Base-by-base conservation (phyloP, 2,797 vertebrate genomes). In the Rhadinocentrus ornatus region DNA sequence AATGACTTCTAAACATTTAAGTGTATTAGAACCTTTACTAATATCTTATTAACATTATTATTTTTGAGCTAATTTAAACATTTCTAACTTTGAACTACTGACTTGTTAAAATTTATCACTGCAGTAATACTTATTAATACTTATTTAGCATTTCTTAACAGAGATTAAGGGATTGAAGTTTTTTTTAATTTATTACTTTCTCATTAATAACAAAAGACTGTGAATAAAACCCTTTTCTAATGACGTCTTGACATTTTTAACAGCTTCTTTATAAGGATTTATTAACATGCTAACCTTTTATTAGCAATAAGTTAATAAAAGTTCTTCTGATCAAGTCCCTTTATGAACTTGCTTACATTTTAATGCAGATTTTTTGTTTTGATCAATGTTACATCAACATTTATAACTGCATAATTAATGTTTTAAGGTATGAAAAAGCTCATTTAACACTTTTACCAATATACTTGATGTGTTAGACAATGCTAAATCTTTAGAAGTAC, bases 71-170 rank as follows among this genome's bases (percentile, higher is more conserved):
- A 44, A 7, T 2, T 20, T 7, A 20, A 44, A 44, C 6, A 46
- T 46, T 8, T 46, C 2, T 9, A 20, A 8, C 16, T 37, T 6
- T 58, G 48, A 24, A 27, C 27, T 57, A 29, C 32, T 1, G 2
- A 50, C 13, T 16, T 18, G 27, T 48, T 65, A 52, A 57, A 29
- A 46, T 34, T 55, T 41, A 37, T 37, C 35, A 64, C 62, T 32
- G 26, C 3, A 37, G 15, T 8, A 2, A 5, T 15, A 6, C 46
- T 50, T 35, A 58, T 18, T n/a, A 0, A 53, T 15, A 0, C 56
- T 4, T 13, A 34, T 26, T 13, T 59, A 24, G 8, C 50, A 39
- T 66, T 0, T 52, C 22, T 22, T 44, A 22, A 26, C 24, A 24
- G 22, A 52, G 11, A 2, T 52, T 52, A 26, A 12, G 4, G 10